Evolutionary conservation across 2,888 invertebrate species (phyloP), one percentile per base, ranked within the genome.

Genomic region (Xestia rhomboidea): DNA sequence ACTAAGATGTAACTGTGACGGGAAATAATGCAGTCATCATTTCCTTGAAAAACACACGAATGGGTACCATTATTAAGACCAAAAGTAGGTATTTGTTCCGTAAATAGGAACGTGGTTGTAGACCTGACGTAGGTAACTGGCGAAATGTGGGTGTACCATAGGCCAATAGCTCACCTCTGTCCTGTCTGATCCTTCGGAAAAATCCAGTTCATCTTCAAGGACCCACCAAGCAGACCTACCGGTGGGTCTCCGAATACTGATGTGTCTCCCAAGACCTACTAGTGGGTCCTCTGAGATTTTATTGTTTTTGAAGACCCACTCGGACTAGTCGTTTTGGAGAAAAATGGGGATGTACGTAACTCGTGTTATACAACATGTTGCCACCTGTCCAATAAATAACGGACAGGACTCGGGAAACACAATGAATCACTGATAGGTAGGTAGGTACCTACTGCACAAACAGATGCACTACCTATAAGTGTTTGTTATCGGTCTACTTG

Each of bases 401-500:
- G 13, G 0, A 18, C 68, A 64, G 64, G 54, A 46, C 30, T 57
- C 30, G 21, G 68, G 54, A 62, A 57, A 54, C 5, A 49, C 68
- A 79, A 64, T 83, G 75, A 77, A 81, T 83, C 75, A 83, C 68
- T 49, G 30, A 67, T 41, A 41, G 18, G 4, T 82, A 60, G n/a
- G 21, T 82, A 41, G 15, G 7, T 82, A 60, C 15, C 13, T 82
- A 54, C 30, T 76, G 77, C 60, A 83, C 68, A 49, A 77, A 79
- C 79, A 79, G 62, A 76, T 83, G 78, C 70, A 67, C 69, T n/a
- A n/a, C n/a, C n/a, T 51, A 74, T 80, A 82, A 74, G 87, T 88
- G 83, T 46, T 82, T 68, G 77, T 90, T 90, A 90, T 90, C 91
- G 80, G 81, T 82, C 49, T 82, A 89, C 72, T 91, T 91, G 86